A percentile compares a stretch with the other conserved stretches of the same genome.
These are phyloP conservation scores for Boulengeromyrus knoepffleri DNA, from an alignment of 2,113 vertebrate species.

Conservation along the genomic window DNA sequence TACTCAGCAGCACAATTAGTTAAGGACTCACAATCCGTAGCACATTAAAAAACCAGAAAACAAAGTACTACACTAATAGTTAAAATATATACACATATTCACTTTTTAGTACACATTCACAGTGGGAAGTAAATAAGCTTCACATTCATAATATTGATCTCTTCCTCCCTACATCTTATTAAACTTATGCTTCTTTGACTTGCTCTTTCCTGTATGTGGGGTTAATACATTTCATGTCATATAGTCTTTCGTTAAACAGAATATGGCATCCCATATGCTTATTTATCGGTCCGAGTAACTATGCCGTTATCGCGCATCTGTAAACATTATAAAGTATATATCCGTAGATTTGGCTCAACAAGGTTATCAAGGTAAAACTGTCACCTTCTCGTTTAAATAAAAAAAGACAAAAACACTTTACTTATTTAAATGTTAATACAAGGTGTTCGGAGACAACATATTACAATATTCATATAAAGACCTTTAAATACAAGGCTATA, in stretches of 20 bases:
- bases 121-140: constrained; percentile 32
- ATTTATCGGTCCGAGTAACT: background rate
- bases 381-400: constrained; percentile 14
- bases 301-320: background rate
- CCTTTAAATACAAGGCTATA: background rate
- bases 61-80: constrained; percentile 22
- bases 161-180: background rate
- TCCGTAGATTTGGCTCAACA: background rate
- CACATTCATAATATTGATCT: background rate
- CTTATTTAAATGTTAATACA: background rate
- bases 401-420: background rate
- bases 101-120: constrained; percentile 43
- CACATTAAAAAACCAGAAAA: constrained; percentile 18
- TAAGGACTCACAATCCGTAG: background rate
- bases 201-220: background rate
- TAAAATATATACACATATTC: constrained; percentile 7
- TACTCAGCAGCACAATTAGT: background rate
- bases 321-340: background rate
- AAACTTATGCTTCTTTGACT: background rate
- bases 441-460: background rate
- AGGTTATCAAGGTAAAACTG: constrained; percentile 13
- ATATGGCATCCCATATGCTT: background rate
- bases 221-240: background rate
- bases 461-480: constrained; percentile 4
- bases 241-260: background rate